These are phyloP conservation scores for Pterostichus madidus DNA, from an alignment of 2,888 invertebrate genomes.

Conservation along the genomic window DNA sequence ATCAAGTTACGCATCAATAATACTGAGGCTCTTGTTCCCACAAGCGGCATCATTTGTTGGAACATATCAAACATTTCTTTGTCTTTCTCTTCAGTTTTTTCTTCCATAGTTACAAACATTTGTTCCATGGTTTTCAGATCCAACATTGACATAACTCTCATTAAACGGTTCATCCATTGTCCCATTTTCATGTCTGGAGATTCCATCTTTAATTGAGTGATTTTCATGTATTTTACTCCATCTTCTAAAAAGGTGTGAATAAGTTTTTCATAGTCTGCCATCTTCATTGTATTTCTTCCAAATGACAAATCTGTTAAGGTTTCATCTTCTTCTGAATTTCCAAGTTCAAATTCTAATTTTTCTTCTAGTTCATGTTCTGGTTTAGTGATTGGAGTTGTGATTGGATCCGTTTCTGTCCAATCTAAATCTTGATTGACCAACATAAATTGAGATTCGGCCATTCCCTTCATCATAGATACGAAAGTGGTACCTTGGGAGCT, in stretches of 20 bases:
- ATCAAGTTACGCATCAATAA: conserved; percentile 75
- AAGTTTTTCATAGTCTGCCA: conserved; percentile 70
- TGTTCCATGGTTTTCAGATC: conserved; percentile 73
- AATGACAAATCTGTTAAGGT: conserved; percentile 73
- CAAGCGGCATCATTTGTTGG: conserved; percentile 76
- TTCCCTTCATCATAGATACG: conserved; percentile 70
- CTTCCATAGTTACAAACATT: conserved; percentile 70
- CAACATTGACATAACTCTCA: conserved; percentile 73
- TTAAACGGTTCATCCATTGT: conserved; percentile 74
- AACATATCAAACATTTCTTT: conserved; percentile 72
- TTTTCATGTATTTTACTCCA: conserved; percentile 73
- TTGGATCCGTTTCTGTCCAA: conserved; percentile 70
- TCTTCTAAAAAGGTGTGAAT: conserved; percentile 73
- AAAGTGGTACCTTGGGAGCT: conserved; percentile 71
- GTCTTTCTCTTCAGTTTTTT: conserved; percentile 69
- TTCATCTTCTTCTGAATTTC: conserved; percentile 18
- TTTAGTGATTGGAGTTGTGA: conserved; percentile 67
- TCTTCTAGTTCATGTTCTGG: conserved; percentile 48
- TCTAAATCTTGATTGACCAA: conserved; percentile 75
- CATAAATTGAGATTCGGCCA: conserved; percentile 74
- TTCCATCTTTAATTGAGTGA: conserved; percentile 73
- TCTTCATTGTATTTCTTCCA: conserved; percentile 72
- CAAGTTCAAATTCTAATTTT: conserved; percentile 23
- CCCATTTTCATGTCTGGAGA: conserved; percentile 73
- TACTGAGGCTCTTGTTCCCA: conserved; percentile 76